These are phyloP conservation scores for Keiferia lycopersicella DNA, from an alignment of 2,888 invertebrate genomes.

Conservation along the genomic window DNA sequence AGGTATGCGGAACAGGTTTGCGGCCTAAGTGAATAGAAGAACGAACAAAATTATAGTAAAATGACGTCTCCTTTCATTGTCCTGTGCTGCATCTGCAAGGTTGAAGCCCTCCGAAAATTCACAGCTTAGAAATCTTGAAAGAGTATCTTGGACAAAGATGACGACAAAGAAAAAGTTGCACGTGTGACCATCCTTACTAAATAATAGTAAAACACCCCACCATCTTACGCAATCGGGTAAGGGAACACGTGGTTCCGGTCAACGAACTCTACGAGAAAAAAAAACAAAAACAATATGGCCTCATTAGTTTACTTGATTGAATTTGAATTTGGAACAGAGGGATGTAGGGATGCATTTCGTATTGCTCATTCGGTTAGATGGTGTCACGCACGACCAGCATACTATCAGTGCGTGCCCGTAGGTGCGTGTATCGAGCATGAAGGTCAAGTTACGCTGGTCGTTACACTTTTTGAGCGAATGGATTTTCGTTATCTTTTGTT, in stretches of 20 bases:
- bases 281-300: constrained; percentile 58
- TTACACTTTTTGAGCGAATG: too few species aligned
- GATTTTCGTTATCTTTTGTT: constrained; percentile 48
- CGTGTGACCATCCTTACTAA: constrained; percentile 54
- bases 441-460: too few species aligned
- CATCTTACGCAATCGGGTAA: too few species aligned
- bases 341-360: constrained; percentile 32
- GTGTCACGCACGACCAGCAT: too few species aligned
- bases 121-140: constrained; percentile 56
- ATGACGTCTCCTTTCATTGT: constrained; percentile 16
- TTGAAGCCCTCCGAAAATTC: constrained; percentile 62
- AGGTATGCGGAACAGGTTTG: too few species aligned
- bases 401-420: too few species aligned
- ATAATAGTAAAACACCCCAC: not conserved
- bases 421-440: too few species aligned
- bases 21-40: too few species aligned
- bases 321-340: constrained; percentile 39
- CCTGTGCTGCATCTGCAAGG: constrained; percentile 35
- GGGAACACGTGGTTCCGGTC: constrained; percentile 63
- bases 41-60: too few species aligned
- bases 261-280: constrained; percentile 46
- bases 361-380: too few species aligned
- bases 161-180: constrained; percentile 61
- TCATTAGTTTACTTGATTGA: constrained; percentile 51
- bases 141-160: constrained; percentile 59